Conservation (phyloP, 2,888 invertebrate genomes). For the Eristalinus aeneus region DNA sequence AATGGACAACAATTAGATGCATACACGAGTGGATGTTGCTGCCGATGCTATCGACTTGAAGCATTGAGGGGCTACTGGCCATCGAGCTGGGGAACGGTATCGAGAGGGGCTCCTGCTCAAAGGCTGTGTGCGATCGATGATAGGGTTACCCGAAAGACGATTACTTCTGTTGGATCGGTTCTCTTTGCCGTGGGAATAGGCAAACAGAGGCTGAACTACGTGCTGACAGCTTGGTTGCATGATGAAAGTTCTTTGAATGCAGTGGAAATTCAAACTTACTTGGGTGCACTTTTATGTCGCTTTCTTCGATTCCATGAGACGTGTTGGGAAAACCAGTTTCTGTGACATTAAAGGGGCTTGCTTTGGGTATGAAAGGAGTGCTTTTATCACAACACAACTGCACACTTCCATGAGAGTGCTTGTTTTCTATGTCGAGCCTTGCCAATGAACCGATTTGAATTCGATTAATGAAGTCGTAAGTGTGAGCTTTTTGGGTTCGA, state of each 20-base stretch:
- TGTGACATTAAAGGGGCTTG: no score
- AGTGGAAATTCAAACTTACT: not conserved
- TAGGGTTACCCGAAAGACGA: no score
- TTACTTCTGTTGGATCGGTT: not conserved
- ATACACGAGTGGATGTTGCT: not conserved
- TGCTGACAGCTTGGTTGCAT: not conserved
- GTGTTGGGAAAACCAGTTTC: no score
- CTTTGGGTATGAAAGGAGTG: no score
- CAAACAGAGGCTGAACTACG: not conserved
- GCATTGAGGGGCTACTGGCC: not conserved
- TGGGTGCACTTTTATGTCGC: no score
- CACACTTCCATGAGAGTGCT: no score
- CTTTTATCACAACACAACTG: no score
- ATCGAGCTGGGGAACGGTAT: not conserved
- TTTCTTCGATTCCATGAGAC: not conserved
- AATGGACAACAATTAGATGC: conserved; percentile 53
- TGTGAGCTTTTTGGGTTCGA: no score
- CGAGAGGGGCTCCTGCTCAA: not conserved
- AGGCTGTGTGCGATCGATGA: not conserved
- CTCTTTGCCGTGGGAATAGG: not conserved
- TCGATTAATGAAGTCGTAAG: no score
- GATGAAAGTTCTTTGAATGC: not conserved
- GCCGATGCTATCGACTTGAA: not conserved
- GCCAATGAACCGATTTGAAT: no score
- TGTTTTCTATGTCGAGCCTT: no score